Evolutionary conservation across 2,888 invertebrate species (phyloP).

Genomic region (Ferdinandea cuprea): DNA sequence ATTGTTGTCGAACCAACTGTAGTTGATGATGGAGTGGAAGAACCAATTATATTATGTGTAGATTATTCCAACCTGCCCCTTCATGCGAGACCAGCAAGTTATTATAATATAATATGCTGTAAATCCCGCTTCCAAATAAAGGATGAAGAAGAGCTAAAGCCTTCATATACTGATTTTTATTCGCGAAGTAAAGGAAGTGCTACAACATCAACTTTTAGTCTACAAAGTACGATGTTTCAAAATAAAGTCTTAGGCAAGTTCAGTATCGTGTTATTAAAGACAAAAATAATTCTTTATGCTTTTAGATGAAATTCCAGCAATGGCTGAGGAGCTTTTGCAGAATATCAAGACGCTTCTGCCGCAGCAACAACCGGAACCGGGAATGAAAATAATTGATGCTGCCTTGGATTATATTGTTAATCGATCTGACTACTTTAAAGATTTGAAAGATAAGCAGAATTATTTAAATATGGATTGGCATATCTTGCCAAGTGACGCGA

Average conservation of each 20-base stretch:
- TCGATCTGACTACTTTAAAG: slow-evolving; percentile 77
- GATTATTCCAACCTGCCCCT: slow-evolving; percentile 76
- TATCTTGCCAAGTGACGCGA: slow-evolving; percentile 78
- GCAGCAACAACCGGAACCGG: slow-evolving; percentile 78
- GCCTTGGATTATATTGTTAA: slow-evolving; percentile 76
- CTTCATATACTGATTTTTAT: slow-evolving; percentile 14
- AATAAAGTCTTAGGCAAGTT: slow-evolving; percentile 41
- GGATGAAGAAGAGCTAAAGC: slow-evolving; percentile 14
- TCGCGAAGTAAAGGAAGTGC: not conserved
- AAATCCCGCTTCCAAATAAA: not conserved
- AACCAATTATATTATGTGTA: slow-evolving; percentile 79
- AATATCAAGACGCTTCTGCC: slow-evolving; percentile 76
- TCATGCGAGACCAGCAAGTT: slow-evolving; percentile 72
- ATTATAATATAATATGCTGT: not conserved
- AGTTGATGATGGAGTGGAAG: slow-evolving; percentile 79
- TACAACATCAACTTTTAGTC: not conserved
- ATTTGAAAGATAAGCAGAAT: slow-evolving; percentile 77
- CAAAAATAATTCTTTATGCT: not conserved
- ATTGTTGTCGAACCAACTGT: slow-evolving; percentile 77
- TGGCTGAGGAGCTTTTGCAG: slow-evolving; percentile 76
- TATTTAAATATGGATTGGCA: slow-evolving; percentile 80
- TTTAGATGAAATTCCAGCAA: slow-evolving; percentile 38
- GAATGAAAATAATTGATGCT: slow-evolving; percentile 78
- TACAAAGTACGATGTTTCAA: slow-evolving; percentile 38
- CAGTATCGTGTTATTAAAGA: not conserved